phyloP scores from a whole-genome alignment of 2,797 vertebrate genomes.

The Dipus sagitta region DNA sequence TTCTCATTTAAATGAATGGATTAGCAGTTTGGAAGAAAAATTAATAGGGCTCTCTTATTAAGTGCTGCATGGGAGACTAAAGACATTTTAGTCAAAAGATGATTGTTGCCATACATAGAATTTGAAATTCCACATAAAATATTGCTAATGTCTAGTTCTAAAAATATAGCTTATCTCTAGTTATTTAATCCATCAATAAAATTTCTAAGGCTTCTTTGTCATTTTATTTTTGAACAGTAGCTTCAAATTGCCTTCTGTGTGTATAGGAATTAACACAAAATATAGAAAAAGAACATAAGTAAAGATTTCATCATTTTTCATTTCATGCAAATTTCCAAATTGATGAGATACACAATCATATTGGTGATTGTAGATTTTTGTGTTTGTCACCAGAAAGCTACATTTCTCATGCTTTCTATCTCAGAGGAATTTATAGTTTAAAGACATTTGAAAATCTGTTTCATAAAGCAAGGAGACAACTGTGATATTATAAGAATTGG shows the following conservation, averaged over 20 bases:
- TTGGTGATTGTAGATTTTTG: constrained; percentile 26
- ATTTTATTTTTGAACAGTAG: constrained; percentile 39
- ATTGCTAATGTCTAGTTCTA: not conserved
- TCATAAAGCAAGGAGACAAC: constrained; percentile 52
- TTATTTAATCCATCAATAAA: constrained; percentile 42
- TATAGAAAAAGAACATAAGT: constrained; percentile 19
- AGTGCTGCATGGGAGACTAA: constrained; percentile 46
- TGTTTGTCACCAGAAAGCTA: constrained; percentile 49
- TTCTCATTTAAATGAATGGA: constrained; percentile 65
- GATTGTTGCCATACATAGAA: not conserved
- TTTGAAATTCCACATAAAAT: constrained; percentile 53
- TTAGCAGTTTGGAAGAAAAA: constrained; percentile 66
- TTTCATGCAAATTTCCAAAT: constrained; percentile 2
- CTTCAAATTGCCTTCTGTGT: constrained; percentile 14
- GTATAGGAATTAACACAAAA: constrained; percentile 42
- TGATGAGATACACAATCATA: constrained; percentile 4
- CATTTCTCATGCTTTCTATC: constrained; percentile 50
- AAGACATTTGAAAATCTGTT: constrained; percentile 64
- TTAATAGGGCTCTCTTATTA: constrained; percentile 56
- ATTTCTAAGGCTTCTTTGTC: constrained; percentile 6
- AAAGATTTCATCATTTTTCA: not conserved
- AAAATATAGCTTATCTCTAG: not conserved
- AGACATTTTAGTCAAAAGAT: constrained; percentile 47
- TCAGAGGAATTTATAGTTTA: constrained; percentile 38
- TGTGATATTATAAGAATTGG: not conserved